Conservation (phyloP, 2,888 invertebrate species). For the Polia nebulosa region DNA sequence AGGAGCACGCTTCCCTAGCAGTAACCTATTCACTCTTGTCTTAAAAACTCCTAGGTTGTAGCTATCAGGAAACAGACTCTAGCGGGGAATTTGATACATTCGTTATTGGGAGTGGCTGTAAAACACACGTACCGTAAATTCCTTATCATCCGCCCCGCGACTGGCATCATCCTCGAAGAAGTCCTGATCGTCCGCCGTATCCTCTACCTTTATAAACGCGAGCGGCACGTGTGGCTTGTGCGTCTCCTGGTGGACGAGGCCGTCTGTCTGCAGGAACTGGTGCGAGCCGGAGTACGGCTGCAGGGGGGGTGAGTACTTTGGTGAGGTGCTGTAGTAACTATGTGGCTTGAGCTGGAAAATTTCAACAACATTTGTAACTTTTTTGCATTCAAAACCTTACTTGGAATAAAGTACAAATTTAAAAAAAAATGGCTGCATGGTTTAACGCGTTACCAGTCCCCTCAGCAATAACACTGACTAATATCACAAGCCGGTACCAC, state of each 20-base stretch:
- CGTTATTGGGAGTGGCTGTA: neutral
- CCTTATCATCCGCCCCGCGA: constrained; percentile 27
- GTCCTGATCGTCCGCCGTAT: constrained; percentile 30
- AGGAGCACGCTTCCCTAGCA: no score
- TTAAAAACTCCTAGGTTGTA: no score
- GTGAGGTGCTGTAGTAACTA: neutral
- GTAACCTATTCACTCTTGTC: no score
- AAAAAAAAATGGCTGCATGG: no score
- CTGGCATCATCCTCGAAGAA: constrained; percentile 46
- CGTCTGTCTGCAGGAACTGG: neutral
- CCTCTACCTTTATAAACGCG: constrained; percentile 73
- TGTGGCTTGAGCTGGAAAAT: neutral
- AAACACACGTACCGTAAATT: constrained; percentile 60
- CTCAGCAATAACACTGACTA: no score
- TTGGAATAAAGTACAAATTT: no score
- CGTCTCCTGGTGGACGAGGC: neutral
- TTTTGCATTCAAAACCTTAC: no score
- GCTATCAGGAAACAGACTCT: no score
- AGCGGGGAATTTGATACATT: no score
- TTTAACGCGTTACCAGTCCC: no score
- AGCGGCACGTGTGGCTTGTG: constrained; percentile 44
- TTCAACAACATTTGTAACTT: no score
- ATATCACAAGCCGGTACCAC: no score
- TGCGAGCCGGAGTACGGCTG: neutral
- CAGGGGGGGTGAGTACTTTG: neutral